Conservation (phyloP, 23 tunicate genomes). For the Styela clava region DNA sequence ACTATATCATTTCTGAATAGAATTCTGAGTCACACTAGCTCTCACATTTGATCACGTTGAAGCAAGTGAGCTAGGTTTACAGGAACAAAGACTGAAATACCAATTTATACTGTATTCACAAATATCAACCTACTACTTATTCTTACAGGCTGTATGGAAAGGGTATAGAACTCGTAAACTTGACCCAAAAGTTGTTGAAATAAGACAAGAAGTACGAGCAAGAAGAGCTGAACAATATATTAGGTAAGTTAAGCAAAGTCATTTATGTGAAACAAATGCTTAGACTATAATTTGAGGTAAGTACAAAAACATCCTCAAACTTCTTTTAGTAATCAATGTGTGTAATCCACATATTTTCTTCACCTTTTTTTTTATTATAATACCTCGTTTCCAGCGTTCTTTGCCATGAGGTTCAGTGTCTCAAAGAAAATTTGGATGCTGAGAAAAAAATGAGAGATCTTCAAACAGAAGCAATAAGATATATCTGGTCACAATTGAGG, state of each 20-base stretch:
- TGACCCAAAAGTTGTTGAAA: slow-evolving; percentile 54
- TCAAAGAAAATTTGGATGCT: slow-evolving; percentile 59
- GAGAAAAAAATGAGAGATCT: slow-evolving; percentile 72
- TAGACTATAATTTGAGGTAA: background rate
- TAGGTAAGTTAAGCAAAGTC: slow-evolving; percentile 39
- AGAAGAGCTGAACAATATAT: slow-evolving; percentile 84
- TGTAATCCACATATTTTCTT: no score
- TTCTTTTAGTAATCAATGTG: no score
- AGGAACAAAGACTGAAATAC: no score
- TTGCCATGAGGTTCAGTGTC: slow-evolving; percentile 56
- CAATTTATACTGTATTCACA: no score
- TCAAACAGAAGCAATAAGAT: slow-evolving; percentile 86
- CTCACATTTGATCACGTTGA: no score
- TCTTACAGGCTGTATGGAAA: slow-evolving; percentile 77
- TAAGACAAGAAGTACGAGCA: slow-evolving; percentile 66
- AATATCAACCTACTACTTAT: no score
- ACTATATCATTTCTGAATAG: no score
- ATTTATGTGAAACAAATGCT: background rate
- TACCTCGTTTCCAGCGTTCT: slow-evolving; percentile 27
- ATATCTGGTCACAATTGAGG: slow-evolving; percentile 77
- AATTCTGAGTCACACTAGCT: no score
- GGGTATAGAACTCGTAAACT: slow-evolving; percentile 59
- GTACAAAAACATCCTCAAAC: background rate
- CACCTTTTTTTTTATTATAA: no score
- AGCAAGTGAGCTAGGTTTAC: no score